Percentiles rank a stretch among this genome's conserved stretches.
Evolutionary conservation across 1,140 invertebrate species (phyloP).

Genomic region (Sweltsa coloradensis): DNA sequence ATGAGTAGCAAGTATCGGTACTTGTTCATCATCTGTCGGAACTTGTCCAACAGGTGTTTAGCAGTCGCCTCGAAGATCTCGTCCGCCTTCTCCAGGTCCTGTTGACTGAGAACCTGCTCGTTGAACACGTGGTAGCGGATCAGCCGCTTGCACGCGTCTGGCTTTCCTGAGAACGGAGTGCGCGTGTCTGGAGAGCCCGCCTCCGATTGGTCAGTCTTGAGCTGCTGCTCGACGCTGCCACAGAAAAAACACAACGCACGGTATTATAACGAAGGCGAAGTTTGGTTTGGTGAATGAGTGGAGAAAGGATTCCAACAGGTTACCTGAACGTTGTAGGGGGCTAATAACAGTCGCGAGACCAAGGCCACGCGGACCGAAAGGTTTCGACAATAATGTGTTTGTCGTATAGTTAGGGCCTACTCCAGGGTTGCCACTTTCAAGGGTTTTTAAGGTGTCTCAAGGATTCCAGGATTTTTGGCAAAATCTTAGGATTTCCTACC

Average conservation of each 20-base stretch:
- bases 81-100: constrained; percentile 61
- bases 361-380: no score
- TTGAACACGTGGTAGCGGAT: constrained; percentile 73
- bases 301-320: no score
- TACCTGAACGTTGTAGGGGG: no score
- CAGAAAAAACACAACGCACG: constrained; percentile 15
- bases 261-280: no score
- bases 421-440: no score
- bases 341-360: no score
- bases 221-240: constrained; percentile 55
- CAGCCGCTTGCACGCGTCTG: constrained; percentile 66
- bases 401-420: no score
- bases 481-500: no score
- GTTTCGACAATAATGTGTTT: no score
- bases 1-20: constrained; percentile 67
- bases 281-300: no score
- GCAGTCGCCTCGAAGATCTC: constrained; percentile 63
- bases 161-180: constrained; percentile 55
- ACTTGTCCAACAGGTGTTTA: constrained; percentile 58
- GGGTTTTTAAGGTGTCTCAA: no score
- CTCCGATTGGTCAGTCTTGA: constrained; percentile 64
- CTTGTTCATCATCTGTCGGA: constrained; percentile 60
- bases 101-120: constrained; percentile 47
- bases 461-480: no score
- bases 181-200: constrained; percentile 64